These are phyloP conservation scores for Dendrolimus kikuchii DNA, from an alignment of 1,140 invertebrate species.

Conservation along the genomic window DNA sequence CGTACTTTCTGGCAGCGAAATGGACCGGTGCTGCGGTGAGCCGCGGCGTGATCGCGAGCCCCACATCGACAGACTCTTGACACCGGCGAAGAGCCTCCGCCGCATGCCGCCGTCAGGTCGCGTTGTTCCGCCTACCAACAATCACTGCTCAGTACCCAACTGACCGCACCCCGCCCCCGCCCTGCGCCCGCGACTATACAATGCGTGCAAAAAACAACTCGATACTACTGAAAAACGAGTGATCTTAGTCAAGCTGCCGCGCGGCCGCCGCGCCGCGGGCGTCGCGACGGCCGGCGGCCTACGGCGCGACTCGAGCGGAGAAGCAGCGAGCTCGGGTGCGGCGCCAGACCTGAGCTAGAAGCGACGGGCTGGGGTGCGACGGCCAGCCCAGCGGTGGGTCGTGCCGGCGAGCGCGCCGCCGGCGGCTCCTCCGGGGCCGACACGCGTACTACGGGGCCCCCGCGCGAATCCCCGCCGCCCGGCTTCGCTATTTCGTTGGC, in stretches of 20 bases:
- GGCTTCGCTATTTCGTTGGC: constrained; percentile 86
- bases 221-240: constrained; percentile 62
- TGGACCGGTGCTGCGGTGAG: constrained; percentile 82
- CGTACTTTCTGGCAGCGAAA: constrained; percentile 87
- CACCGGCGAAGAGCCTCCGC: constrained; percentile 80
- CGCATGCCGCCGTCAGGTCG: constrained; percentile 68
- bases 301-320: constrained; percentile 39
- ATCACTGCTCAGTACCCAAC: constrained; percentile 49
- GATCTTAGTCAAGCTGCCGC: constrained; percentile 50
- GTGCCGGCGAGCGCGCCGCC: constrained; percentile 50
- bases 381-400: constrained; percentile 49
- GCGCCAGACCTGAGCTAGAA: constrained; percentile 72
- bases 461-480: constrained; percentile 48
- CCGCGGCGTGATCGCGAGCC: constrained; percentile 76
- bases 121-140: constrained; percentile 57
- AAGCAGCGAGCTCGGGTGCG: constrained; percentile 47
- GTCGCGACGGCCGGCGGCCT: constrained; percentile 27
- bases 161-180: constrained; percentile 52
- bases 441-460: constrained; percentile 67
- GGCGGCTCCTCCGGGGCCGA: constrained; percentile 60
- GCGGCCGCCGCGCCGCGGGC: constrained; percentile 23
- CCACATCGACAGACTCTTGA: constrained; percentile 83
- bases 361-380: constrained; percentile 66
- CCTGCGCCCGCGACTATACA: constrained; percentile 55
- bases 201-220: constrained; percentile 59